phyloP scores from a whole-genome alignment of 2,113 vertebrate species.

The Thryonomys swinderianus region DNA sequence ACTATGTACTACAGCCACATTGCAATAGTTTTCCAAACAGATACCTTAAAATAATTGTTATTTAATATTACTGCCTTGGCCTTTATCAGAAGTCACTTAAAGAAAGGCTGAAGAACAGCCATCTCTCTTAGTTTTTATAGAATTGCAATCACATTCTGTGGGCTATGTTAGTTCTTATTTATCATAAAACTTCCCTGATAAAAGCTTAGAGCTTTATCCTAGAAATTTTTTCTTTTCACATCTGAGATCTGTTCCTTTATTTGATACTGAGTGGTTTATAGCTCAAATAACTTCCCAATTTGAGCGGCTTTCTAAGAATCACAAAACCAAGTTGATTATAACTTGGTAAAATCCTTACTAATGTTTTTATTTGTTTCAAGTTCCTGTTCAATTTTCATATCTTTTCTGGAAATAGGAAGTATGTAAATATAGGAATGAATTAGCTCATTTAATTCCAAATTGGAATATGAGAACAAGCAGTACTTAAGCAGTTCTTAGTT shows the following conservation, averaged over 20 bases:
- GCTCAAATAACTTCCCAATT: background rate
- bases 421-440: background rate
- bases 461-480: background rate
- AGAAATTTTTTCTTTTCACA: constrained; percentile 44
- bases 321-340: constrained; percentile 18
- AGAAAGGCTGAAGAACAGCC: background rate
- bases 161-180: constrained; percentile 35
- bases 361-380: background rate
- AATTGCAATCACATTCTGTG: constrained; percentile 33
- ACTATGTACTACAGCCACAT: background rate
- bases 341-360: background rate
- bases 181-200: constrained; percentile 56
- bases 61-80: constrained; percentile 14
- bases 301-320: constrained; percentile 33
- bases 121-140: constrained; percentile 58
- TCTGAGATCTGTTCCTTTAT: constrained; percentile 2
- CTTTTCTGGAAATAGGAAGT: constrained; percentile 3
- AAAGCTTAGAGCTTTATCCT: constrained; percentile 53
- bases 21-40: constrained; percentile 8
- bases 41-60: constrained; percentile 26
- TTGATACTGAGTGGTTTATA: background rate
- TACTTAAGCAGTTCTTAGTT: background rate
- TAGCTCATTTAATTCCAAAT: background rate
- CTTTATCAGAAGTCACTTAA: constrained; percentile 47
- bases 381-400: background rate